These are phyloP conservation scores for Drosophila lutescens DNA, from an alignment of 2,888 invertebrate species.

Conservation along the genomic window DNA sequence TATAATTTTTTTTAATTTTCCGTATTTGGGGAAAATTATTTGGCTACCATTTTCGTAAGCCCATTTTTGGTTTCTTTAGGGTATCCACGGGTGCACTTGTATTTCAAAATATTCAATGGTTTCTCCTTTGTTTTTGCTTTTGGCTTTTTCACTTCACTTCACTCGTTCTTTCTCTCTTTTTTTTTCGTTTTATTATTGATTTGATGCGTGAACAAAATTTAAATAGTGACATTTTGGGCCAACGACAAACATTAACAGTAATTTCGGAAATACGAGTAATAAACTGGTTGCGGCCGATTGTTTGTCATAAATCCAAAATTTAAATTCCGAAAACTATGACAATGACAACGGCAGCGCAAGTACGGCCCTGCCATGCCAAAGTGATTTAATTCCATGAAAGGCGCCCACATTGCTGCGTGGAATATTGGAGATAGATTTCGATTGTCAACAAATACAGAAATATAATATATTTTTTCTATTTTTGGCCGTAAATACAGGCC, in stretches of 20 bases:
- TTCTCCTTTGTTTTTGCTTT: conserved; percentile 60
- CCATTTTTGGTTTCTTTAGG: conserved; percentile 37
- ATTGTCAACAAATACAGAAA: conserved; percentile 6
- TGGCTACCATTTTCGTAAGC: conserved; percentile 7
- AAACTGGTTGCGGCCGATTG: conserved; percentile 71
- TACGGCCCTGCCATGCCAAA: conserved; percentile 39
- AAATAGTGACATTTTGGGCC: conserved; percentile 78
- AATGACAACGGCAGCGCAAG: conserved; percentile 42
- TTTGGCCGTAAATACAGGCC: conserved; percentile 82
- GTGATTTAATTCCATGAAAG: conserved; percentile 50
- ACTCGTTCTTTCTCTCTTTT: conserved; percentile 24
- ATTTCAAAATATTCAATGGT: conserved; percentile 46
- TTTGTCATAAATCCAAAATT: conserved; percentile 69
- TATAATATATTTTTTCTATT: background rate
- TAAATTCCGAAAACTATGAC: conserved; percentile 42
- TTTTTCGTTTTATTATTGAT: conserved; percentile 71
- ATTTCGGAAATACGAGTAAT: conserved; percentile 77
- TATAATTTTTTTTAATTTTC: background rate
- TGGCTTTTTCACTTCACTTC: conserved; percentile 33
- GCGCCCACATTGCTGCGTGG: conserved; percentile 31
- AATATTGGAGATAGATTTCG: conserved; percentile 14
- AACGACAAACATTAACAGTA: conserved; percentile 77
- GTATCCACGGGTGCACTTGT: conserved; percentile 45
- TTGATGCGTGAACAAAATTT: conserved; percentile 77
- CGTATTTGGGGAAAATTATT: background rate